phyloP scores from a whole-genome alignment of 2,113 vertebrate species.

The Lepisosteus osseus region DNA sequence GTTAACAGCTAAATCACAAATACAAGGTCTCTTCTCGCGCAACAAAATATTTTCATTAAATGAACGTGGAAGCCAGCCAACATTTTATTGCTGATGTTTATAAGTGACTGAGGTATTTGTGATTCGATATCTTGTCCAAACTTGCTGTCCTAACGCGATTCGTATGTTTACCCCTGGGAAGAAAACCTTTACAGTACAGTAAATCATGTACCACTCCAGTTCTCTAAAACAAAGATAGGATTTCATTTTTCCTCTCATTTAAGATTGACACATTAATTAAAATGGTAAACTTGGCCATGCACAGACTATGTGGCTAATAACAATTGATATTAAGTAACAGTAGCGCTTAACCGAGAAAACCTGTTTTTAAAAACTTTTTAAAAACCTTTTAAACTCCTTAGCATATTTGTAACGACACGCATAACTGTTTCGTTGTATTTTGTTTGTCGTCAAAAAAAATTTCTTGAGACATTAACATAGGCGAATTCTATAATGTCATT shows the following conservation, averaged over 20 bases:
- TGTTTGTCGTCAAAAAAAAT: too few species aligned
- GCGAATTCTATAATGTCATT: too few species aligned
- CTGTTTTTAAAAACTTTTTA: too few species aligned
- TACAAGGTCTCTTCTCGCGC: neutral
- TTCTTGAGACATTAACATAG: too few species aligned
- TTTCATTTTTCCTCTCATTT: neutral
- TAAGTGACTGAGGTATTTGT: neutral
- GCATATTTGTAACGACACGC: too few species aligned
- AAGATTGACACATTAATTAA: neutral
- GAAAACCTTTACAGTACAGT: neutral
- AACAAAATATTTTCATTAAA: neutral
- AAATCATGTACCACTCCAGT: neutral
- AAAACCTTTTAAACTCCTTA: too few species aligned
- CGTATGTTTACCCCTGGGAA: neutral
- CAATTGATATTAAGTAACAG: neutral
- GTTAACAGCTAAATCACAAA: conserved; percentile 1
- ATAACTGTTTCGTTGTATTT: too few species aligned
- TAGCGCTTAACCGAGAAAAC: too few species aligned
- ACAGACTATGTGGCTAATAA: neutral
- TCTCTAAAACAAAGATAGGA: neutral
- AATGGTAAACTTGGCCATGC: neutral
- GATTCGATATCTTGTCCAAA: neutral
- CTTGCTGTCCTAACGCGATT: neutral
- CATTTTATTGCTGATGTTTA: neutral
- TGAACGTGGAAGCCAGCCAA: neutral